These are phyloP conservation scores for Lycaon pictus DNA, from an alignment of 2,113 vertebrate genomes.

Conservation along the genomic window DNA sequence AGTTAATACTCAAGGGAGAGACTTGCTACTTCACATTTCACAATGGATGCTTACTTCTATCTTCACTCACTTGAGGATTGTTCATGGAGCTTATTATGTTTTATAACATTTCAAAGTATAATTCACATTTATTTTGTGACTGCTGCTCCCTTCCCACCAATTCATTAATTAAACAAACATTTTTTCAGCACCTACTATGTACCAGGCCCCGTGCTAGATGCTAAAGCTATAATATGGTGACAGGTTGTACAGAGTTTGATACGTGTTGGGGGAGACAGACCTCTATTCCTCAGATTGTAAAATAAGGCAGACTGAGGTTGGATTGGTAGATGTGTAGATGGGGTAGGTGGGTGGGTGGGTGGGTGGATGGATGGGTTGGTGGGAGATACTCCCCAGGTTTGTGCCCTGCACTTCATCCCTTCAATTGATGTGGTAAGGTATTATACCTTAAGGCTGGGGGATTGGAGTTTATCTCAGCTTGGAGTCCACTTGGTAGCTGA, in stretches of 20 bases:
- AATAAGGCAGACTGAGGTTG: neutral
- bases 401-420: neutral
- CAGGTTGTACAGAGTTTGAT: neutral
- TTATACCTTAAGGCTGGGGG: neutral
- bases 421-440: neutral
- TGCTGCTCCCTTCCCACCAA: neutral
- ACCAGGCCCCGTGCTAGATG: neutral
- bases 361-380: too few species aligned
- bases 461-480: neutral
- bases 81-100: neutral
- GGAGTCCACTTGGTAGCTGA: neutral
- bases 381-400: neutral
- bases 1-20: slow-evolving; percentile 1
- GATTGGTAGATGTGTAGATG: neutral
- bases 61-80: neutral
- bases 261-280: neutral
- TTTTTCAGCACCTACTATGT: neutral
- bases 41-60: neutral
- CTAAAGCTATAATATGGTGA: neutral
- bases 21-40: neutral
- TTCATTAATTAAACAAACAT: neutral
- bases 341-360: neutral
- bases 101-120: neutral
- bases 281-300: neutral
- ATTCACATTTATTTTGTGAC: neutral